Base-by-base conservation (phyloP, 2,113 vertebrate species). In the Trinectes maculatus region DNA sequence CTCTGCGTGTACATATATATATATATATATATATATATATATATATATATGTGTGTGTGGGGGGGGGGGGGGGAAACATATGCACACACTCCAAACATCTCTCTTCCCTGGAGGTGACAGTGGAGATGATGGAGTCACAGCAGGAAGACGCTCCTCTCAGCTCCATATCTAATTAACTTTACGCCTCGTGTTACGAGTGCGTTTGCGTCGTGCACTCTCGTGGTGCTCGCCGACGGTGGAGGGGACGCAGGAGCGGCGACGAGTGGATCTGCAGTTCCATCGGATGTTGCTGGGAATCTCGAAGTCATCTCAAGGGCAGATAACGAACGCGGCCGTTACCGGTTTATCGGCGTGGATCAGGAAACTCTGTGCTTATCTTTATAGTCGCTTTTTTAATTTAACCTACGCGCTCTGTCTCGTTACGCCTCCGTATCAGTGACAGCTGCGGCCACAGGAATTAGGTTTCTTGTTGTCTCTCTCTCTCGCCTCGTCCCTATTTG, bases 141-240 rank as follows among this genome's bases (percentile, higher is more conserved):
- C 80, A 74, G 83, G 85, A 89, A 75, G 79, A 82, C 48, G 40
- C 73, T 81, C 81, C 85, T 77, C 86, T 79, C 77, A 73, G 71
- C 82, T 87, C 86, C 78, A 37, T 83, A 84, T 86, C 89, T 87
- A 85, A 92, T 92, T 91, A 86, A 83, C 80, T 88, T 71, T 77
- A 83, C 57, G 79, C 71, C 80, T 89, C 77, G 80, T 34, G 4
- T 34, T 84, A 88, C 62, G 56, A 77, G 61, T 71, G 71, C 67
- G 74, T 75, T 67, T 79, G 55, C 81, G 70, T 42, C 33, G 11
- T 4, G 12, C 10, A 13, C 3, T 42, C 39, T 53, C 68, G 58
- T 61, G n/a, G 77, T 62, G 61, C 70, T 70, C 8, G 7, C 52
- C 49, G 39, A 52, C 48, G 51, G 63, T 57, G 72, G 52, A 74